Percentiles rank a stretch among this genome's conserved stretches.
These are phyloP conservation scores for Heliothis virescens DNA, from an alignment of 1,140 invertebrate genomes.

Conservation along the genomic window DNA sequence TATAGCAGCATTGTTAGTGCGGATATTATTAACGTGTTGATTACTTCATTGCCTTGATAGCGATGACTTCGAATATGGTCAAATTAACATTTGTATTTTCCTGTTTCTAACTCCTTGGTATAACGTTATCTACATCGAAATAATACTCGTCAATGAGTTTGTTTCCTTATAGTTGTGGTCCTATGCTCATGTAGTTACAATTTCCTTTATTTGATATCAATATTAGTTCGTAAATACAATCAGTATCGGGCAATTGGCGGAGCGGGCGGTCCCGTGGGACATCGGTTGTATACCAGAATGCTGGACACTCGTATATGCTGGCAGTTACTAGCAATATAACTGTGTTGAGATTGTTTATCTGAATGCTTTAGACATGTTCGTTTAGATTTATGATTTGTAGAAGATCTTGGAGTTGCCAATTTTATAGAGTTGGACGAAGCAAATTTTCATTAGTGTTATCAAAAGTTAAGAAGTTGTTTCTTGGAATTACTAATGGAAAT, in stretches of 20 bases:
- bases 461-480: too few relatives aligned
- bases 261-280: neutral
- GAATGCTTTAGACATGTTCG: neutral
- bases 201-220: neutral
- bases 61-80: constrained; percentile 2
- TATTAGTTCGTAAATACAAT: neutral
- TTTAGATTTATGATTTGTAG: too few relatives aligned
- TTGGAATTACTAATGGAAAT: too few relatives aligned
- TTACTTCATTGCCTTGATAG: constrained; percentile 35
- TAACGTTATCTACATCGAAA: constrained; percentile 7
- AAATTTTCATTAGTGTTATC: too few relatives aligned
- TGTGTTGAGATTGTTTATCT: neutral
- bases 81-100: constrained; percentile 40
- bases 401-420: too few relatives aligned
- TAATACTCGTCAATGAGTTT: constrained; percentile 14
- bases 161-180: constrained; percentile 21
- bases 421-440: too few relatives aligned
- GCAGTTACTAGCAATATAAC: neutral
- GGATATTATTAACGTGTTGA: constrained; percentile 11
- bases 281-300: neutral
- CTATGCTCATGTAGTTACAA: neutral
- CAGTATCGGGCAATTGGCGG: too few relatives aligned
- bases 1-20: neutral
- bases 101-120: constrained; percentile 26
- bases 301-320: neutral